Evolutionary conservation across 2,888 invertebrate genomes (phyloP).

Genomic region (Lottia scabra): DNA sequence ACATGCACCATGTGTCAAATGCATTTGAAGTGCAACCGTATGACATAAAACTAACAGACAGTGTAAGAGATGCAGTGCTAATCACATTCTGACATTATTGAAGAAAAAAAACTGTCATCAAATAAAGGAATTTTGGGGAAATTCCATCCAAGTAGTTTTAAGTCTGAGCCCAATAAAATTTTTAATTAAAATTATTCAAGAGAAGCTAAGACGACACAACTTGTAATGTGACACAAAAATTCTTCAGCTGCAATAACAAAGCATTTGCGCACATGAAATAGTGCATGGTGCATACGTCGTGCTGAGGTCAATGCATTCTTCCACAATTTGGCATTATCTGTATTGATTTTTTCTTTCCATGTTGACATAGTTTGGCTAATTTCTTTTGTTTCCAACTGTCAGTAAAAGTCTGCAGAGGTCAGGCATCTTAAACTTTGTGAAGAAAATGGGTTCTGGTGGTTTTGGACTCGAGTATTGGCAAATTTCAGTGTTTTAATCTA

Average conservation of each 20-base stretch:
- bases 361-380: slow-evolving; percentile 7
- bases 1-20: too few species aligned
- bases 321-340: neutral
- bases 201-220: neutral
- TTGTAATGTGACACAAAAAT: neutral
- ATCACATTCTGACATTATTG: too few species aligned
- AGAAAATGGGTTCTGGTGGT: neutral
- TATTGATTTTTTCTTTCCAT: neutral
- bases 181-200: slow-evolving; percentile 3
- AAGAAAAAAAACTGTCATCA: too few species aligned
- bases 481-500: neutral
- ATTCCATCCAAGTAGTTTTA: too few species aligned
- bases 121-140: too few species aligned
- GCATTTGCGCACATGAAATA: neutral
- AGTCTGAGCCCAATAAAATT: neutral
- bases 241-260: slow-evolving; percentile 5
- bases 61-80: too few species aligned
- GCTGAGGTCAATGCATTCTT: slow-evolving; percentile 6
- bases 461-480: neutral
- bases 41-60: too few species aligned
- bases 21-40: too few species aligned
- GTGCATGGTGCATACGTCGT: neutral
- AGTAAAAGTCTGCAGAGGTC: neutral
- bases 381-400: slow-evolving; percentile 7
- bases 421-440: neutral